phyloP scores from a whole-genome alignment of 1,140 invertebrate species.

The Arion vulgaris region DNA sequence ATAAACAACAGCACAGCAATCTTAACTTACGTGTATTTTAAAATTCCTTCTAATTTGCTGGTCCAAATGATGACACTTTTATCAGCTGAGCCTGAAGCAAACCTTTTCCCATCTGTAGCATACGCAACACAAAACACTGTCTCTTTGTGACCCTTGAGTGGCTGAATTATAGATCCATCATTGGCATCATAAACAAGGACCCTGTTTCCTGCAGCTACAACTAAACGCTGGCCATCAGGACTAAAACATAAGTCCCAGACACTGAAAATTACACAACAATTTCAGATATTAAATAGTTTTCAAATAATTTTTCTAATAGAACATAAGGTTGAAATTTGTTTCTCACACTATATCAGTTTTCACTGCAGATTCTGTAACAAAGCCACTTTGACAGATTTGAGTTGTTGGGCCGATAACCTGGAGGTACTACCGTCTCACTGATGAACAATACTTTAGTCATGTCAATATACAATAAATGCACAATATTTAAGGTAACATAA shows the following conservation, averaged over 20 bases:
- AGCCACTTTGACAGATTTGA: too few species aligned
- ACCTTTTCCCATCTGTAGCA: constrained; percentile 94
- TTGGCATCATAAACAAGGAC: constrained; percentile 94
- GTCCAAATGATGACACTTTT: constrained; percentile 99
- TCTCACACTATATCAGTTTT: too few species aligned
- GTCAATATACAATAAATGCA: too few species aligned
- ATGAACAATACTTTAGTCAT: too few species aligned
- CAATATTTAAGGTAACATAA: too few species aligned
- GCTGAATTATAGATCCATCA: constrained; percentile 91
- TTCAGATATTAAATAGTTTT: background rate
- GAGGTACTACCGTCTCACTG: too few species aligned
- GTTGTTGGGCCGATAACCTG: too few species aligned
- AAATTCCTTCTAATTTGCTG: constrained; percentile 93
- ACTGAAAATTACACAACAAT: constrained; percentile 76
- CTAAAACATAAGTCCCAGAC: constrained; percentile 96
- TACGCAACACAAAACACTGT: constrained; percentile 94
- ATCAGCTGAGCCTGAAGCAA: constrained; percentile 97
- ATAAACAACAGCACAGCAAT: too few species aligned
- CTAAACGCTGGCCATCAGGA: constrained; percentile 93
- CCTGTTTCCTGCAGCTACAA: constrained; percentile 92
- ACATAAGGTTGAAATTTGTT: too few species aligned
- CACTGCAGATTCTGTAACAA: too few species aligned
- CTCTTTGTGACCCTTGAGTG: constrained; percentile 90
- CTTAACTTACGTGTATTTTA: constrained; percentile 93
- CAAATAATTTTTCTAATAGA: too few species aligned